A percentile compares a stretch with the other conserved stretches of the same genome.
These are phyloP conservation scores for Semotilus atromaculatus DNA, from an alignment of 2,797 vertebrate genomes.

Conservation along the genomic window DNA sequence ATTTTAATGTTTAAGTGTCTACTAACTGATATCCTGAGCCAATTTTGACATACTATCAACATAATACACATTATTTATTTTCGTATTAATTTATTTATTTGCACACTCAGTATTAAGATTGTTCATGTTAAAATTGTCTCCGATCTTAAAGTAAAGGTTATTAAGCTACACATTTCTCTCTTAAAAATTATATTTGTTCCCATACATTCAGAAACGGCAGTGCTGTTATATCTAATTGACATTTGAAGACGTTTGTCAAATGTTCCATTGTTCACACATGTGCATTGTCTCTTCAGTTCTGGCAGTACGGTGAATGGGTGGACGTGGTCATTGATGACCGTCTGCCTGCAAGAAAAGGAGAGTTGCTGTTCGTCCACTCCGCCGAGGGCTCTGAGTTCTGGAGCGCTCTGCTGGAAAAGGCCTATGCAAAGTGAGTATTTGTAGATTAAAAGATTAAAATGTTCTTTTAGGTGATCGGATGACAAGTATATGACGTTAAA, in stretches of 20 bases:
- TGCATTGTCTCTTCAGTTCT: conserved; percentile 74
- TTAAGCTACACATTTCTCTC: background rate
- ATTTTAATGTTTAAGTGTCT: background rate
- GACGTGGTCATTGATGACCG: conserved; percentile 84
- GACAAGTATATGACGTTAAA: too few relatives aligned
- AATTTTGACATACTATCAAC: too few relatives aligned
- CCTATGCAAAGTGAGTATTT: conserved; percentile 84
- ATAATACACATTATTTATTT: background rate
- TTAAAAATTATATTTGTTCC: background rate
- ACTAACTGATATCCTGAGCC: background rate
- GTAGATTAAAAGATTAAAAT: too few relatives aligned
- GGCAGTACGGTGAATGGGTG: conserved; percentile 86
- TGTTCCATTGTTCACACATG: too few relatives aligned
- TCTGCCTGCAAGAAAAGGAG: conserved; percentile 79
- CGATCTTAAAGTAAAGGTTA: background rate
- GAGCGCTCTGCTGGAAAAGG: conserved; percentile 85
- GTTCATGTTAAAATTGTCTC: background rate
- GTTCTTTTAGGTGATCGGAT: too few relatives aligned
- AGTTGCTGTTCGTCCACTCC: conserved; percentile 84
- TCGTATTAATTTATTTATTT: background rate
- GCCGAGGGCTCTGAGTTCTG: conserved; percentile 81
- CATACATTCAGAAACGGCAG: background rate
- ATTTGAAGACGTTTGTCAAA: background rate
- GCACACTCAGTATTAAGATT: background rate
- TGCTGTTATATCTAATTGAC: background rate